Evolutionary conservation across 1,140 invertebrate species (phyloP), one percentile per base, ranked within the genome.

Genomic region (Mya arenaria): DNA sequence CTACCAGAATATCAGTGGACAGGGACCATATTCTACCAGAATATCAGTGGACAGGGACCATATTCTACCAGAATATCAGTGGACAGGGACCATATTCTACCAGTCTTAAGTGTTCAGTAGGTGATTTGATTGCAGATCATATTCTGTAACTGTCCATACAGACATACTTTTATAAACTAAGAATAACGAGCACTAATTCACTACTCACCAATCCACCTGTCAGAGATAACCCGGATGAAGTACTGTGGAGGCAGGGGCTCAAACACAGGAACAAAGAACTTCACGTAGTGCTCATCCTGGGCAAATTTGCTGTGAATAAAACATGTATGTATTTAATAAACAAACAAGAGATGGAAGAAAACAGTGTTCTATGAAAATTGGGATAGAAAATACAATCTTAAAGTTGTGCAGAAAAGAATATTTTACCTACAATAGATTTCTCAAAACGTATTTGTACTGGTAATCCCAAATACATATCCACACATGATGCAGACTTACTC

Each of bases 241-340:
- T 99, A 99, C 89, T 99, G 98, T 0, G 99, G 99, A 4, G 98
- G 98, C 13, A 99, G 91, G 0, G 99, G 99, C 90, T 99, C 99
- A 92, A 99, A 99, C 4, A 99, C 96, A 0, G 99, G 98, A 10
- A 99, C 98, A 93, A 98, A 99, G 93, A 99, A 99, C 92, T 99
- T 99, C 0, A 99, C 95, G 55, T 97, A 94, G 92, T 99, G 99
- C 89, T 99, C 98, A 91, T 99, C 99, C 82, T 95, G 94, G 48
- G 96, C 95, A 93, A 99, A 99, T 92, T 99, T 98, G 71, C 92
- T 93, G 82, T 6, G 89, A 89, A 83, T n/a, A n/a, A n/a, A n/a
- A n/a, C n/a, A n/a, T n/a, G n/a, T n/a, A n/a, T n/a, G n/a, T n/a
- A n/a, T n/a, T n/a, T n/a, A n/a, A n/a, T n/a, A n/a, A n/a, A n/a